A percentile compares a stretch with the other conserved stretches of the same genome.
phyloP scores from a whole-genome alignment of 1,140 invertebrate species.

The Drosophila quadrilineata region DNA sequence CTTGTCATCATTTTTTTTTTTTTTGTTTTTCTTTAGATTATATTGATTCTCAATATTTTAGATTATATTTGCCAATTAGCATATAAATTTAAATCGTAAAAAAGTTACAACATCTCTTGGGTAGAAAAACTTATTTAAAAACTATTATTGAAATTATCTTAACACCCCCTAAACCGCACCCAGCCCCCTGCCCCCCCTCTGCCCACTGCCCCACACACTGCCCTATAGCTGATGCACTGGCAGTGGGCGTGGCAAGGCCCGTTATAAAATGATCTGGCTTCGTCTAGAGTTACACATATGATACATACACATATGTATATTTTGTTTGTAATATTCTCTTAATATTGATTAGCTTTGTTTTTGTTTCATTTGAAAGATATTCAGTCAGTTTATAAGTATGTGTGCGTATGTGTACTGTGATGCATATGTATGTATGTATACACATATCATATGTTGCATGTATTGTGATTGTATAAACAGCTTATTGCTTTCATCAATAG shows the following conservation, averaged over 20 bases:
- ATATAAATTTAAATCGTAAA: conserved; percentile 69
- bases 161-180: conserved; percentile 46
- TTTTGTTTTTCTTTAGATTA: conserved; percentile 10
- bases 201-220: too few species aligned
- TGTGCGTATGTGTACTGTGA: conserved; percentile 20
- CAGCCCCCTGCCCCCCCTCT: not conserved
- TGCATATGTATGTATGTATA: conserved; percentile 11
- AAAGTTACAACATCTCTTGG: conserved; percentile 69
- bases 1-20: not conserved
- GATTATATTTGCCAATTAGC: conserved; percentile 70
- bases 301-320: conserved; percentile 6
- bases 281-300: not conserved
- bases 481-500: conserved; percentile 58
- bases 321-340: conserved; percentile 40
- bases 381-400: conserved; percentile 49
- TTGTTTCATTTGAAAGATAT: conserved; percentile 30
- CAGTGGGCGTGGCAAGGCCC: conserved; percentile 1
- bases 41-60: too few species aligned
- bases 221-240: too few species aligned
- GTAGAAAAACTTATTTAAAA: conserved; percentile 78
- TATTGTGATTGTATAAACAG: conserved; percentile 65
- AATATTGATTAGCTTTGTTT: conserved; percentile 18
- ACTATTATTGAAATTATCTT: conserved; percentile 75
- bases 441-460: conserved; percentile 10
- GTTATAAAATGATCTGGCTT: conserved; percentile 43